Evolutionary conservation across 2,888 invertebrate species (phyloP).

Genomic region (Eugnorisma glareosa): DNA sequence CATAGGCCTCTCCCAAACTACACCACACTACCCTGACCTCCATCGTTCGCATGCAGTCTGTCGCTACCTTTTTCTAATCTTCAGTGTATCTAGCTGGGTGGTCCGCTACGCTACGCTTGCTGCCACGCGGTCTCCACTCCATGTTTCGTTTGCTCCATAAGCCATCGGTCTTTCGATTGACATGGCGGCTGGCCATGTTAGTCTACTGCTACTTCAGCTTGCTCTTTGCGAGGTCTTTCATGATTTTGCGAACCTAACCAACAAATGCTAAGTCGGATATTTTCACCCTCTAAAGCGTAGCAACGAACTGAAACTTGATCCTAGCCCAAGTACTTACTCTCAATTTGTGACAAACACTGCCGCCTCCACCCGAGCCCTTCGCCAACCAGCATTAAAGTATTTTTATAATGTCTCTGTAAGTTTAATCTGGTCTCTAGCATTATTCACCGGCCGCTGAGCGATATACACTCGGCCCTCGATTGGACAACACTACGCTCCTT

Average conservation of each 20-base stretch:
- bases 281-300: too few species aligned
- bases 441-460: conserved; percentile 85
- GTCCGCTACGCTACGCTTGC: neutral
- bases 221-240: neutral
- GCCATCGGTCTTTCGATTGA: neutral
- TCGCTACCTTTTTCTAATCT: neutral
- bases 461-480: conserved; percentile 74
- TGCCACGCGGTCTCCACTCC: neutral
- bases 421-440: conserved; percentile 81
- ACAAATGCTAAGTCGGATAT: neutral
- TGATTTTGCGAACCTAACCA: neutral
- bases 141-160: neutral
- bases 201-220: neutral
- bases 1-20: neutral
- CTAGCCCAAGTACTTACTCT: neutral
- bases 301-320: neutral
- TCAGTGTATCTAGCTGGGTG: neutral
- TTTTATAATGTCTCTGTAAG: conserved; percentile 81
- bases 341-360: conserved; percentile 28
- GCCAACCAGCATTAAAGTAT: conserved; percentile 67
- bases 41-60: neutral
- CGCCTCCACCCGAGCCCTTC: conserved; percentile 69
- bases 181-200: too few species aligned
- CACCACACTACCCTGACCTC: neutral
- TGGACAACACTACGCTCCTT: conserved; percentile 56